Percentiles rank a stretch among this genome's conserved stretches.
Conservation (phyloP, 2,113 vertebrate genomes). For the Dicrurus megarhynchus region DNA sequence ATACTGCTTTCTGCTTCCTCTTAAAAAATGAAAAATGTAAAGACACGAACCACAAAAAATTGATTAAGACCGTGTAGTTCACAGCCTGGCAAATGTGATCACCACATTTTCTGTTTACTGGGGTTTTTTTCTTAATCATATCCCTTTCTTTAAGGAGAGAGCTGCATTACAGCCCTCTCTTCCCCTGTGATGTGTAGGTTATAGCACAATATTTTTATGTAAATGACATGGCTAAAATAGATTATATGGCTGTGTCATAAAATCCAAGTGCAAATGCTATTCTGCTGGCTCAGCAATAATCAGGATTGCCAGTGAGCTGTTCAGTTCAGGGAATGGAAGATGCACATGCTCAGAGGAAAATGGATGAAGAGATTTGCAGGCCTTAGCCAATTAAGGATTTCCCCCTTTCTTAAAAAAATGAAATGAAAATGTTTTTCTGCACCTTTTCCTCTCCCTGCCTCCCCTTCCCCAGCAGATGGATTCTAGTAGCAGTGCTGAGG, state of each 20-base stretch:
- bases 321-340: background rate
- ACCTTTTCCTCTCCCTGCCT: background rate
- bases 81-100: background rate
- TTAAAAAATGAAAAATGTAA: background rate
- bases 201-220: background rate
- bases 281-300: slow-evolving; percentile 20
- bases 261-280: background rate
- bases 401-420: background rate
- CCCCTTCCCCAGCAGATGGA: background rate
- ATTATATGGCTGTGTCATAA: background rate
- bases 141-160: background rate
- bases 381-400: background rate
- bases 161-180: background rate
- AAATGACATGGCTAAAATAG: background rate
- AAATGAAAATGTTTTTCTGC: background rate
- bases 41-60: background rate
- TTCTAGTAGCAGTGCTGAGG: background rate
- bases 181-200: background rate
- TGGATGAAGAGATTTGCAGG: background rate
- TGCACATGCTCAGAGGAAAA: background rate
- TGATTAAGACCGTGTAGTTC: background rate
- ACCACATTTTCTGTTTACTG: background rate
- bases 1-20: background rate
- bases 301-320: background rate
- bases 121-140: background rate